phyloP scores from a whole-genome alignment of 2,888 invertebrate species.

The Glaucopsyche alexis region DNA sequence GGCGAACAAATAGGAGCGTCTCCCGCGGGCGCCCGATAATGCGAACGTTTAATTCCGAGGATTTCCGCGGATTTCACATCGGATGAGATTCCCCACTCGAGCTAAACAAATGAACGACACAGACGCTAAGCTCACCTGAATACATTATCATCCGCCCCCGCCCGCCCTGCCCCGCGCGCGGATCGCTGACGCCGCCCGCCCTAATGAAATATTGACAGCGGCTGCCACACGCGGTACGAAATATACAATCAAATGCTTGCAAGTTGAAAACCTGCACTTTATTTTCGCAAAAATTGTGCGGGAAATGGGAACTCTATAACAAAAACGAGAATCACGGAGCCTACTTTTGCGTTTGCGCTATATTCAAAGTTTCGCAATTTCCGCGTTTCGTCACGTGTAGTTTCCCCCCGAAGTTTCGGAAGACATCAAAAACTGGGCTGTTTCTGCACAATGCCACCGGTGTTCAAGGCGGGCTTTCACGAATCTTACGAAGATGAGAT shows the following conservation, averaged over 20 bases:
- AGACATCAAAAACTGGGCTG: slow-evolving; percentile 10
- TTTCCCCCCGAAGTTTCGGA: slow-evolving; percentile 6
- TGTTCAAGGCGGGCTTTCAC: background rate
- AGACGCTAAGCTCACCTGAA: slow-evolving; percentile 19
- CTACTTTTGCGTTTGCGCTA: slow-evolving; percentile 8
- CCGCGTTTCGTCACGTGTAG: background rate
- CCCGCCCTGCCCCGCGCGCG: background rate
- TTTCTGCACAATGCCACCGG: background rate
- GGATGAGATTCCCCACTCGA: slow-evolving; percentile 14
- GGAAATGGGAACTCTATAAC: background rate
- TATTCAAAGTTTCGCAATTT: background rate
- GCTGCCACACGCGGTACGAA: background rate
- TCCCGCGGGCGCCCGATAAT: slow-evolving; percentile 19
- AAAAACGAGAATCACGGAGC: background rate
- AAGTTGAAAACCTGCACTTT: background rate
- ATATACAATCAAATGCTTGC: background rate
- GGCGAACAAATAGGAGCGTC: background rate
- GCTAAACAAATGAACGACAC: slow-evolving; percentile 25
- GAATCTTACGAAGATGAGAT: background rate
- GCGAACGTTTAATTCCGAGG: slow-evolving; percentile 16
- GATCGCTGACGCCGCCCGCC: background rate
- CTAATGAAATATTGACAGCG: slow-evolving; percentile 15
- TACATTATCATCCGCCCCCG: background rate
- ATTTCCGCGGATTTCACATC: slow-evolving; percentile 13
- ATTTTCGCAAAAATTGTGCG: slow-evolving; percentile 4